Conservation (phyloP, 2,797 vertebrate genomes). For the Hylomyscus alleni region DNA sequence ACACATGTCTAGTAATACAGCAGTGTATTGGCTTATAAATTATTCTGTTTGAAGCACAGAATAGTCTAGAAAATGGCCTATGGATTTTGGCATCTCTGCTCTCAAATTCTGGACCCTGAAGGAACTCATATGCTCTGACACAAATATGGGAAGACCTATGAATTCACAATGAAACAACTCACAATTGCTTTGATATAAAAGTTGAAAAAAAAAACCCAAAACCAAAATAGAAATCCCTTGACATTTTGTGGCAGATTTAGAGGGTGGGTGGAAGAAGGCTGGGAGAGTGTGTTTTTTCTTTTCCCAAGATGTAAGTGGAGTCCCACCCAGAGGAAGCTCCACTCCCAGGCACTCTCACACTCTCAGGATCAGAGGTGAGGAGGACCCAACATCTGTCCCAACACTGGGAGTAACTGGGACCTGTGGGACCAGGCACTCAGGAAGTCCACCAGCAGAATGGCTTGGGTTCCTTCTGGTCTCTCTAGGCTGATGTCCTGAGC, state of each 20-base stretch:
- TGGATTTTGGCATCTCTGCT: neutral
- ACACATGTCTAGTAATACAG: neutral
- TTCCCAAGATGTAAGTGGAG: too few species aligned
- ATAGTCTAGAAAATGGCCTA: slow-evolving; percentile 26
- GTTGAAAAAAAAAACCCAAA: neutral
- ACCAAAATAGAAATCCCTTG: neutral
- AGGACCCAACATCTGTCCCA: too few species aligned
- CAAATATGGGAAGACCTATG: neutral
- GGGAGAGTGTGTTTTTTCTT: neutral
- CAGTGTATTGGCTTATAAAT: slow-evolving; percentile 5
- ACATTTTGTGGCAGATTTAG: neutral
- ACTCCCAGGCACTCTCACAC: too few species aligned
- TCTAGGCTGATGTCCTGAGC: too few species aligned
- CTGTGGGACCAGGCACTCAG: too few species aligned
- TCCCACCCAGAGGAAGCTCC: too few species aligned
- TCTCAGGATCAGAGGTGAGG: too few species aligned
- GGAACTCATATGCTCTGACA: neutral
- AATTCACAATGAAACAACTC: neutral
- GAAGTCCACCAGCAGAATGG: too few species aligned
- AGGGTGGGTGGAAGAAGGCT: fast-evolving
- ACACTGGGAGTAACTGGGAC: too few species aligned
- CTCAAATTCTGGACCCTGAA: slow-evolving; percentile 14
- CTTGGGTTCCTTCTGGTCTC: too few species aligned
- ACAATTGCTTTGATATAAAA: neutral
- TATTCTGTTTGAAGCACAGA: slow-evolving; percentile 40